A percentile compares a stretch with the other conserved stretches of the same genome.
These are phyloP conservation scores for Pandion haliaetus DNA, from an alignment of 2,113 vertebrate species.

Conservation along the genomic window DNA sequence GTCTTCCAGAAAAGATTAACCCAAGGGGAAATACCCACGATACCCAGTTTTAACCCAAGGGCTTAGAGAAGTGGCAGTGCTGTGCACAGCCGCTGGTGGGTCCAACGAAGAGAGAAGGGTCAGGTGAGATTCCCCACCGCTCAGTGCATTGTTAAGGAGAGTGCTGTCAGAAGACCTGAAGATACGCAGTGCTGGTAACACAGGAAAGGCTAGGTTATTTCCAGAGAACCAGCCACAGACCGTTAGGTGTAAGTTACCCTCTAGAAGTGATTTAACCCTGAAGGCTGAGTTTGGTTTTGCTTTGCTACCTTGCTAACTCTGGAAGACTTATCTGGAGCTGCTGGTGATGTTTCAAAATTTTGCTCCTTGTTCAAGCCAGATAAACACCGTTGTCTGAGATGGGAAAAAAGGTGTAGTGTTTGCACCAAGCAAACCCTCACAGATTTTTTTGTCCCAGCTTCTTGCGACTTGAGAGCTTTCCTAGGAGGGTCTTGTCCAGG, in stretches of 20 bases:
- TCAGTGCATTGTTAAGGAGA: not conserved
- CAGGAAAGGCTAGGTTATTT: not conserved
- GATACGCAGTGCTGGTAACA: not conserved
- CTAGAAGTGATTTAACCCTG: not conserved
- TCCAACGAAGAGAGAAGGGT: not conserved
- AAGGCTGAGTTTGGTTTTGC: not conserved
- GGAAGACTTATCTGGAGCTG: not conserved
- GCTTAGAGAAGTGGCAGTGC: not conserved
- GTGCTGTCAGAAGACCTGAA: not conserved
- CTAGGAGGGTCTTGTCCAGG: not conserved
- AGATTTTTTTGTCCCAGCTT: not conserved
- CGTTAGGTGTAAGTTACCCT: not conserved
- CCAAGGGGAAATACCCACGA: not conserved
- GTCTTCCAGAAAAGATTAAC: not conserved
- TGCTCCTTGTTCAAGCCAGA: not conserved
- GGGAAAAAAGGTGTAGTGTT: not conserved
- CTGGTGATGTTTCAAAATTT: not conserved
- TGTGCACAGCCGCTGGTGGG: not conserved
- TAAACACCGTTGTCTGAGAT: not conserved
- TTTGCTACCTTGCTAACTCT: not conserved
- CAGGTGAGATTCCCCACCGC: not conserved
- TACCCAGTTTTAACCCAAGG: not conserved
- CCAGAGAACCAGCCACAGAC: not conserved
- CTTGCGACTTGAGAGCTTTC: not conserved
- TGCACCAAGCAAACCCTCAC: not conserved